Base-by-base conservation (phyloP, 2,888 invertebrate species). In the Syritta pipiens region DNA sequence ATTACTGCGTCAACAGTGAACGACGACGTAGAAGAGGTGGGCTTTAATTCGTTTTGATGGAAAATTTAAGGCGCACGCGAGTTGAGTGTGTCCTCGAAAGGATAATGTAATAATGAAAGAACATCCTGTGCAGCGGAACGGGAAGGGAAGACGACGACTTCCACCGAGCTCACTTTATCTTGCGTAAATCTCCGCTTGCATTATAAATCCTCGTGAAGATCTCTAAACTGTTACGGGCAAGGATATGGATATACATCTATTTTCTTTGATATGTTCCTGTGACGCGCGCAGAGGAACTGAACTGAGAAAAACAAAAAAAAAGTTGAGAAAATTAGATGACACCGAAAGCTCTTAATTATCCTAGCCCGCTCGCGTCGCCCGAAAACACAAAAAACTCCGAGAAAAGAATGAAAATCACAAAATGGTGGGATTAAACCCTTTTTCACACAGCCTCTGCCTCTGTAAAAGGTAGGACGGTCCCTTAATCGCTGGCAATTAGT, bases 301-400 rank as follows among this genome's bases (percentile, higher is more conserved):
- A 4, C 32, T 32, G 32, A 10, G 32, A 17, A 37, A 17, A 30
- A 9, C 14, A 44, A 28, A 44, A 42, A 69, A 30, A 26, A 12
- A 55, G 55, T 28, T 22, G 26, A 62, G 55, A 67, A 79, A 79
- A 79, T 79, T 79, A 79, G 74, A 79, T 74, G 79, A 79, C 79
- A 79, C 74, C 79, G 49, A 67, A 79, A 74, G 79, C 79, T 79
- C 79, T 79, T 79, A 79, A 79, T 79, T 79, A 79, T 79, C 79
- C 69, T 32, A 63, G 44, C 55, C 60, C 30, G 48, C 46, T n/a
- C 35, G n/a, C 6, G 7, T 4, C 35, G 28, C 59, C 49, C 53
- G 9, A 22, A 71, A 55, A 60, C 26, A 2, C 17, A 0, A 10
- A 6, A 5, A 6, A 4, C 37, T 17, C 17, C 3, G 22, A 40